Evolutionary conservation across 2,113 vertebrate genomes (phyloP), one percentile per base, ranked within the genome.

Genomic region (Microtus oregoni): DNA sequence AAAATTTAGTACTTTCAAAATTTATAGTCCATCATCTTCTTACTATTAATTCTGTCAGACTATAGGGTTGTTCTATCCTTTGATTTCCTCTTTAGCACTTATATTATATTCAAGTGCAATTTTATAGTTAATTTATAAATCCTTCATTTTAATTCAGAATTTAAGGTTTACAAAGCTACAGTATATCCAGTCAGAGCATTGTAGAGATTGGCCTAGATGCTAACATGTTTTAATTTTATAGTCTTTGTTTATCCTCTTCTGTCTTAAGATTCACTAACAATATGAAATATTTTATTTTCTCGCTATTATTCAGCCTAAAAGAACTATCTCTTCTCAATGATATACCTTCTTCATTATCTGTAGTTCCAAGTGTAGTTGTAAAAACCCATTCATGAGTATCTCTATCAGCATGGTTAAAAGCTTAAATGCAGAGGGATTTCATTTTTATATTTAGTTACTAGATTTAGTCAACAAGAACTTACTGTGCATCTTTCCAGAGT

Each of bases 291-390:
- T 96, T 97, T 92, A 76, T n/a, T 44, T 52, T 85, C 58, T 82
- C 24, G 13, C 91, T 86, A 12, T 52, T 75, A 41, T 92, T 89
- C 20, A 24, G 19, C 92, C 26, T 95, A 50, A 89, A 94, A 79
- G 6, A 75, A 47, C 5, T 26, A 14, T 7, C 8, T 77, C 61
- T 75, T 50, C 7, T 65, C 17, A 75, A 3, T 44, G 83, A 67
- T 97, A 67, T 97, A 79, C 10, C 28, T 76, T 91, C n/a, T 92
- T 91, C 17, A 52, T 67, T 92, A 6, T 94, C n/a, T 92, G 6
- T 32, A 70, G 24, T 90, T 89, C 15, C 9, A 67, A 61, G 28
- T 63, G 24, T 41, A 38, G 61, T 61, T 83, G 55, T 63, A 7
- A 61, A 0, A 79, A 24, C 63, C 3, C 17, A 26, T 26, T 78